Evolutionary conservation across 2,888 invertebrate species (phyloP).

Genomic region (Germaria angustata): DNA sequence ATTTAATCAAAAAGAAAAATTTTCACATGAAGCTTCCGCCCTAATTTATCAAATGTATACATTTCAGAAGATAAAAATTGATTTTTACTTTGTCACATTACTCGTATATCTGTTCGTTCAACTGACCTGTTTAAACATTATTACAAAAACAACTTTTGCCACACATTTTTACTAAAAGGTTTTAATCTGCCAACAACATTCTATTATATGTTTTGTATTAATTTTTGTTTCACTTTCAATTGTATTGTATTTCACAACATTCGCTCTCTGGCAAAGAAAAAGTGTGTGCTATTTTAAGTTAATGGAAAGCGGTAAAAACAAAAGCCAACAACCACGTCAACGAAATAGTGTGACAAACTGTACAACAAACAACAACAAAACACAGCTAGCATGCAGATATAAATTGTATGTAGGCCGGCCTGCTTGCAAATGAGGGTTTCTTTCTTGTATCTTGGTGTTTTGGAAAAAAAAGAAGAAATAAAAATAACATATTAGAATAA

Average conservation of each 20-base stretch:
- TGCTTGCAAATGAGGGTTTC: not conserved
- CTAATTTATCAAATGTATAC: too few relatives aligned
- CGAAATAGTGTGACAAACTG: not conserved
- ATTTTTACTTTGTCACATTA: not conserved
- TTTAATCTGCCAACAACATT: conserved; percentile 24
- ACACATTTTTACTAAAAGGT: conserved; percentile 19
- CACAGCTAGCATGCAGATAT: not conserved
- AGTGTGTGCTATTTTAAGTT: conserved; percentile 49
- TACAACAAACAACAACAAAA: not conserved
- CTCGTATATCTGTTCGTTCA: not conserved
- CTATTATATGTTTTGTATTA: not conserved
- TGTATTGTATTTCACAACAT: not conserved
- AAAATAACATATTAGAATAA: conserved; percentile 6
- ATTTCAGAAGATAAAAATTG: not conserved
- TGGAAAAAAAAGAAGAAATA: not conserved
- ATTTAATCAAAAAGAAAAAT: not conserved
- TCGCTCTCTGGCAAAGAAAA: not conserved
- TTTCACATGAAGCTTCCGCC: too few relatives aligned
- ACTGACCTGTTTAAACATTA: conserved; percentile 49
- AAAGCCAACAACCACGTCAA: conserved; percentile 11
- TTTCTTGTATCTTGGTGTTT: not conserved
- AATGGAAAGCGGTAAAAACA: conserved; percentile 52
- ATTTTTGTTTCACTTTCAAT: not conserved
- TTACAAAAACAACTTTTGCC: not conserved
- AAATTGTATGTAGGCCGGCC: not conserved